Evolutionary conservation across 2,888 invertebrate genomes (phyloP).

Genomic region (Andrena trimmerana): DNA sequence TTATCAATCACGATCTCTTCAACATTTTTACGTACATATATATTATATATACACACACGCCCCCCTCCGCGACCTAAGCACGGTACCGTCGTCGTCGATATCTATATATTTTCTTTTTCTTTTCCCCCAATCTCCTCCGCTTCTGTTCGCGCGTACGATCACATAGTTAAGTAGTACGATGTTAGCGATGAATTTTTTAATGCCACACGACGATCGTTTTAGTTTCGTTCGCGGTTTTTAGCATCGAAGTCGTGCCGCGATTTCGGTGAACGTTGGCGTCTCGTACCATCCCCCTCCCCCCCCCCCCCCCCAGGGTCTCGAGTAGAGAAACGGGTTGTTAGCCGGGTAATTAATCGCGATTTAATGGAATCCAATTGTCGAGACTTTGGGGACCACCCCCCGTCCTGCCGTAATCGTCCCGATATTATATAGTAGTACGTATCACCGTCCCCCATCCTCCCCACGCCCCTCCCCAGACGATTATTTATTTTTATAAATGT

Average conservation of each 20-base stretch:
- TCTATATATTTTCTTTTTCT: background rate
- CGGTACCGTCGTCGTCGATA: constrained; percentile 28
- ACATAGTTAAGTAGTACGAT: background rate
- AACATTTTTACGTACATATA: constrained; percentile 54
- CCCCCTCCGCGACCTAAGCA: constrained; percentile 28
- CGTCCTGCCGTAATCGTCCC: constrained; percentile 32
- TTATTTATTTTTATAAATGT: constrained; percentile 70
- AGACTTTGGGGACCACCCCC: constrained; percentile 1
- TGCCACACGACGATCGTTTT: background rate
- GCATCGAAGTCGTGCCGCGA: background rate
- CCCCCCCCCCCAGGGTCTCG: background rate
- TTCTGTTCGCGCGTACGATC: constrained; percentile 12
- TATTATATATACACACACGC: constrained; percentile 29
- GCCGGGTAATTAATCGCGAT: background rate
- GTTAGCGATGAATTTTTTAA: constrained; percentile 6
- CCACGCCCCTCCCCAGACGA: constrained; percentile 38
- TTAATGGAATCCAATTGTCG: background rate
- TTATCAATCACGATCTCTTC: constrained; percentile 72
- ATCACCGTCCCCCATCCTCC: background rate
- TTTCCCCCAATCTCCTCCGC: background rate
- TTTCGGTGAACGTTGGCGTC: background rate
- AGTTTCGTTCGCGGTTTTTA: constrained; percentile 10
- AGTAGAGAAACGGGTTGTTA: background rate
- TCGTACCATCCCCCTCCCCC: background rate
- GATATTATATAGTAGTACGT: constrained; percentile 21